A percentile compares a stretch with the other conserved stretches of the same genome.
phyloP scores from a whole-genome alignment of 2,797 vertebrate species.

The Paramormyrops hopkinsi region DNA sequence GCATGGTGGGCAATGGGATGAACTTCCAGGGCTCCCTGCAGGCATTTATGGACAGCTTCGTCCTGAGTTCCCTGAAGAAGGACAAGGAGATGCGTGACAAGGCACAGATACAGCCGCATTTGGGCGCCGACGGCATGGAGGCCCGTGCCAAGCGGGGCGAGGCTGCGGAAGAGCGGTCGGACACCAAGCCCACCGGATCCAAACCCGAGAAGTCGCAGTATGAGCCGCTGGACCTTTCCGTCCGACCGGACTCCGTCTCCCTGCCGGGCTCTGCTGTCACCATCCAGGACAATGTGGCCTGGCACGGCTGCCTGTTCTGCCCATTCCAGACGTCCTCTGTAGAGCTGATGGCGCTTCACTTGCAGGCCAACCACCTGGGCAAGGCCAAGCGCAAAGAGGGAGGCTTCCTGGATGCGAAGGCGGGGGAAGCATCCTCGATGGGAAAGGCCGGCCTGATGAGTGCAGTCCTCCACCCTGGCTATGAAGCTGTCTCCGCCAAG shows the following conservation, averaged over 20 bases:
- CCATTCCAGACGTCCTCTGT: constrained; percentile 93
- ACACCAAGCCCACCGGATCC: constrained; percentile 63
- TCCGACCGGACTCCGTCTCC: constrained; percentile 79
- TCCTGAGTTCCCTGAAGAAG: constrained; percentile 87
- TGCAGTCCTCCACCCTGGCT: constrained; percentile 50
- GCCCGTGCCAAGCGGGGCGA: constrained; percentile 68
- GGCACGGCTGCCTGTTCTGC: constrained; percentile 95
- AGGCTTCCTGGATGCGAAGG: constrained; percentile 42
- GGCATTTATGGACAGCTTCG: constrained; percentile 97
- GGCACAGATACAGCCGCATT: constrained; percentile 58
- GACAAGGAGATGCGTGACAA: constrained; percentile 82
- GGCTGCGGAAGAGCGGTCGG: constrained; percentile 67
- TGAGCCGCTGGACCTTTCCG: constrained; percentile 90
- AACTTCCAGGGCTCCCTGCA: constrained; percentile 96
- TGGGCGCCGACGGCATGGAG: constrained; percentile 66
- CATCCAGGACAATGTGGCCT: constrained; percentile 88
- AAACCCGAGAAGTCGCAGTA: constrained; percentile 84
- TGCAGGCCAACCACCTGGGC: constrained; percentile 92
- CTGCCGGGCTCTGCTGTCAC: constrained; percentile 86
- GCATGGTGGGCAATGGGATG: constrained; percentile 84
- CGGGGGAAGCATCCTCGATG: constrained; percentile 55
- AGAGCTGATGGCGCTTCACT: constrained; percentile 94
- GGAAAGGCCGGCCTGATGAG: constrained; percentile 57
- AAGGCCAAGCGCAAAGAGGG: constrained; percentile 72
- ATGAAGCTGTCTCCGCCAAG: constrained; percentile 58